Base-by-base conservation (phyloP, 1,140 invertebrate species). In the Polyergus mexicanus region DNA sequence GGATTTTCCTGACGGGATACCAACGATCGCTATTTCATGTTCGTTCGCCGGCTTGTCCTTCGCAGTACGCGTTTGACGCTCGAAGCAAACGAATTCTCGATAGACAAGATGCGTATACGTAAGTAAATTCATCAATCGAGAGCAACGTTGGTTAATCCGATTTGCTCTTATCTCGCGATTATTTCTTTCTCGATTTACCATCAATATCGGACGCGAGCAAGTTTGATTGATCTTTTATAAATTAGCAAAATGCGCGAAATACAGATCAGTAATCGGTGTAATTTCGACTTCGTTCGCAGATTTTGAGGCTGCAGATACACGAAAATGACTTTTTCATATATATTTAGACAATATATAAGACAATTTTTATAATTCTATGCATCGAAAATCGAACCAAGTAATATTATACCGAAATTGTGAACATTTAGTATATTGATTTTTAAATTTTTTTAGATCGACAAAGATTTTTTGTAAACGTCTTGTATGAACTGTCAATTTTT, bases 71-170 rank as follows among this genome's bases (percentile, higher is more conserved):
- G 16, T 63, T 76, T 16, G 16, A 44, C 47, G 7, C n/a, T 76
- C 11, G 32, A 54, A 76, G 32, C n/a, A 63, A 47, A 38, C 81
- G n/a, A 41, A 3, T 22, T 19, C 47, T 19, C 13, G n/a, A 32
- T 28, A 4, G 22, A 13, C 41, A 84, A 76, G 38, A 84, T 84
- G 81, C 3, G 35, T 38, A 22, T n/a, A 38, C 32, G 81, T 84
- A 75, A 84, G 81, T 84, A 76, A 38, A 51, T 19, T 38, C 22
- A 28, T 16, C 3, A 28, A 28, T 25, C 22, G 22, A 25, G 0
- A 28, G 4, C 60, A 28, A 32, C 28, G 6, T 7, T 10, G 5
- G 2, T 5, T 41, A 28, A 60, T 25, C 35, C 0, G 2, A 38
- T 38, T 7, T 11, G 13, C 11, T 60, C 6, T 60, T 19, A 6